Conservation (phyloP, 1,140 invertebrate genomes). For the Procambarus clarkii region DNA sequence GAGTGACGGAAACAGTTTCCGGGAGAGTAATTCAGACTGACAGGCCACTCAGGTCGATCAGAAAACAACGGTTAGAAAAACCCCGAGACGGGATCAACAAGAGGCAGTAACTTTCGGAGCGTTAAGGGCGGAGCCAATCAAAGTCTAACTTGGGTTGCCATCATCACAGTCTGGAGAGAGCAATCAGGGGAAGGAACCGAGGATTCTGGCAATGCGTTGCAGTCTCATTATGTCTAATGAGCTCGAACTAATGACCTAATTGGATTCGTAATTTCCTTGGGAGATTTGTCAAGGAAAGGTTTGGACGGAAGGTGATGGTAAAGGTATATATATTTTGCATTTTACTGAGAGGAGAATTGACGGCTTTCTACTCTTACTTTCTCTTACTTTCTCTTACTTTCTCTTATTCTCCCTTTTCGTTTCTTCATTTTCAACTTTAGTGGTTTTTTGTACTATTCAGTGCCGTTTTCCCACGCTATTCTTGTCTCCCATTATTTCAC, state of each 20-base stretch:
- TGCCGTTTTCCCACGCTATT: too few species aligned
- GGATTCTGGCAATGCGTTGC: conserved; percentile 4
- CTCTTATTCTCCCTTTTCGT: too few species aligned
- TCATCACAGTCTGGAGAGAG: neutral
- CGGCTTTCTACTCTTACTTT: too few species aligned
- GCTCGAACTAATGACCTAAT: conserved; percentile 11
- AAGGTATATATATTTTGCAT: neutral
- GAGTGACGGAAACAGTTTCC: too few species aligned
- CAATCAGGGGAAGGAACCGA: neutral
- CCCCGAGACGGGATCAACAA: neutral
- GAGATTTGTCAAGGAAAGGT: neutral
- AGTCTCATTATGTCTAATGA: conserved; percentile 12
- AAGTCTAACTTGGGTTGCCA: neutral
- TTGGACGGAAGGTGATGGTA: too few species aligned
- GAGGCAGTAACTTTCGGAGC: neutral
- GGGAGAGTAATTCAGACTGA: too few species aligned
- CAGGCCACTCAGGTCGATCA: too few species aligned
- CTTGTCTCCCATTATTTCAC: too few species aligned
- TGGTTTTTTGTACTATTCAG: too few species aligned
- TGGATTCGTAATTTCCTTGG: conserved; percentile 14
- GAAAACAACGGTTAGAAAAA: too few species aligned
- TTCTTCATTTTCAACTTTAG: too few species aligned
- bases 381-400: too few species aligned
- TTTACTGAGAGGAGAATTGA: neutral
- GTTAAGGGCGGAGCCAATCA: neutral